Evolutionary conservation across 2,797 vertebrate genomes (phyloP).

Genomic region (Cyclura pinguis): DNA sequence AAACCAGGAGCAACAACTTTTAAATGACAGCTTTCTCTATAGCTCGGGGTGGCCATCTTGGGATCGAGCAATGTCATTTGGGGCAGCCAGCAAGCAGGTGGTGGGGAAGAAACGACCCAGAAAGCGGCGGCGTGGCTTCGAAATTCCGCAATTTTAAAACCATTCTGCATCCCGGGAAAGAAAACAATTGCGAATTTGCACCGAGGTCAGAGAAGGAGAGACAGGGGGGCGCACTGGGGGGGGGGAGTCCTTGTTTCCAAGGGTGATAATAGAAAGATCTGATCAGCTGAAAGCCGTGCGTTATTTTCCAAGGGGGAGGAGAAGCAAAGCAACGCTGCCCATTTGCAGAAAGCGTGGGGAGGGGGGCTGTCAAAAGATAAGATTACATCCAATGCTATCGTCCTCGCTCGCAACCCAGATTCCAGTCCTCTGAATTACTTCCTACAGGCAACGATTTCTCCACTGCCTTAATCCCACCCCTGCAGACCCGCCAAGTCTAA

Average conservation of each 20-base stretch:
- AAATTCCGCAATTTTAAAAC: not conserved
- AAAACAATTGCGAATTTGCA: not conserved
- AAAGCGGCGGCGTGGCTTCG: no score
- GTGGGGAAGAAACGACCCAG: no score
- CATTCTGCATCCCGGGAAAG: not conserved
- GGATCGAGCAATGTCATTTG: constrained; percentile 22
- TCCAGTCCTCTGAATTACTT: not conserved
- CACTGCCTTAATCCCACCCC: not conserved
- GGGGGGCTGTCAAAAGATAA: no score
- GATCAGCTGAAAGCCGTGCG: not conserved
- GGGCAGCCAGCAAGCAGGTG: not conserved
- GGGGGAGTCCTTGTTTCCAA: not conserved
- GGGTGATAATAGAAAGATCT: not conserved
- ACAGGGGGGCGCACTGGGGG: no score
- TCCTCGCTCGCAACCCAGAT: not conserved
- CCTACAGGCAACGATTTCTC: not conserved
- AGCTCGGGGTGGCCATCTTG: constrained; percentile 33
- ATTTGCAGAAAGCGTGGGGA: no score
- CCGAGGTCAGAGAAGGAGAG: not conserved
- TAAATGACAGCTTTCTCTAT: constrained; percentile 10
- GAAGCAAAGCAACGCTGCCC: not conserved
- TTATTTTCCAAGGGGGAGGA: no score
- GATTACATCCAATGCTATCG: no score
- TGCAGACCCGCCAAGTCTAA: not conserved
- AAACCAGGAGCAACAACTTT: not conserved